These are phyloP conservation scores for Vollenhovia emeryi DNA, from an alignment of 1,140 invertebrate species.

Conservation along the genomic window DNA sequence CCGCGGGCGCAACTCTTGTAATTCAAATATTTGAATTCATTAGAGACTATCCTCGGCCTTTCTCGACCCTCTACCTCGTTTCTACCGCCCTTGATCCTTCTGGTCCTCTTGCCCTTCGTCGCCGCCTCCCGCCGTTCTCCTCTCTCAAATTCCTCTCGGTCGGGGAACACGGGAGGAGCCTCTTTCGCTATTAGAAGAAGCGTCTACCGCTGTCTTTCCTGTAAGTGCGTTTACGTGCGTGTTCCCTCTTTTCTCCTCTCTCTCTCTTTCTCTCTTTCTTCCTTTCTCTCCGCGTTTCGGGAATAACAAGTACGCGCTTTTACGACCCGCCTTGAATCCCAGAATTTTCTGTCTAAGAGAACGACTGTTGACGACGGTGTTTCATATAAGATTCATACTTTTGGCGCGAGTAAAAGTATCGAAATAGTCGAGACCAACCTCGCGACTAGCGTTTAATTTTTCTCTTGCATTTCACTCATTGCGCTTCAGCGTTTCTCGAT, in stretches of 20 bases:
- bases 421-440: not conserved
- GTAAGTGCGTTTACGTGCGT: constrained; percentile 70
- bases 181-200: constrained; percentile 66
- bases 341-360: constrained; percentile 59
- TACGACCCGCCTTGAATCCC: constrained; percentile 51
- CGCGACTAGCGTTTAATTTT: not conserved
- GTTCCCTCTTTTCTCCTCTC: constrained; percentile 27
- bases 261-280: constrained; percentile 12
- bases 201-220: constrained; percentile 60
- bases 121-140: not conserved
- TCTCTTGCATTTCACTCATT: not conserved
- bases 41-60: constrained; percentile 64
- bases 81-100: constrained; percentile 20
- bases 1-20: constrained; percentile 74
- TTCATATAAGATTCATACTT: constrained; percentile 22
- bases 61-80: constrained; percentile 5
- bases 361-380: constrained; percentile 11
- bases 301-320: constrained; percentile 73
- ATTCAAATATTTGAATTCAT: constrained; percentile 81
- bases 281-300: constrained; percentile 61
- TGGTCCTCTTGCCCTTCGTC: not conserved
- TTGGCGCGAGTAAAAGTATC: constrained; percentile 34
- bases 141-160: constrained; percentile 34
- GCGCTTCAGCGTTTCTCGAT: not conserved
- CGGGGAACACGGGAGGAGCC: constrained; percentile 17